Conservation (phyloP, 2,797 vertebrate genomes). For the Rhincodon typus region DNA sequence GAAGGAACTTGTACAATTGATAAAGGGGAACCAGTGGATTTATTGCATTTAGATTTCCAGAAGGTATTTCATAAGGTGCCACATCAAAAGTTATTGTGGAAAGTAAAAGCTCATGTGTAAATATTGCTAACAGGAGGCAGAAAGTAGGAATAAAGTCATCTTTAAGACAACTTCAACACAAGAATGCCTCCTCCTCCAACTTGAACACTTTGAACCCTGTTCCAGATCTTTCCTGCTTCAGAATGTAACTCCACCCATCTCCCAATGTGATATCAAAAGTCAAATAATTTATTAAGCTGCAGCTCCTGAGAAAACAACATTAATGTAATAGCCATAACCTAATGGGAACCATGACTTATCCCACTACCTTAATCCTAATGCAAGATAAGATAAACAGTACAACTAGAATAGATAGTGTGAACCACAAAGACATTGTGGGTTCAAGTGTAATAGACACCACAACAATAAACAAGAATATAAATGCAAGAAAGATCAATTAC, state of each 20-base stretch:
- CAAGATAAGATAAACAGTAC: background rate
- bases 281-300: background rate
- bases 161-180: background rate
- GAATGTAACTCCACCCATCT: background rate
- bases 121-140: too few species aligned
- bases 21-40: too few species aligned
- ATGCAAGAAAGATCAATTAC: background rate
- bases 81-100: too few species aligned
- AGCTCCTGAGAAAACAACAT: background rate
- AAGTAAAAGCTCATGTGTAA: too few species aligned
- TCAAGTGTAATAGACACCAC: background rate
- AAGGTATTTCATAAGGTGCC: too few species aligned
- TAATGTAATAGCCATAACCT: too few species aligned
- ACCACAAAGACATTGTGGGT: background rate
- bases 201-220: background rate
- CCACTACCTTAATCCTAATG: background rate
- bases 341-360: too few species aligned
- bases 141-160: too few species aligned
- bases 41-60: too few species aligned
- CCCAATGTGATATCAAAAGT: too few species aligned
- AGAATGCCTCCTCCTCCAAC: background rate
- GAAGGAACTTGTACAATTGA: too few species aligned
- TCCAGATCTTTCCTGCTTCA: background rate
- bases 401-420: background rate
- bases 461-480: background rate